Evolutionary conservation across 2,888 invertebrate species (phyloP).

Genomic region (Nymphalis c-album): DNA sequence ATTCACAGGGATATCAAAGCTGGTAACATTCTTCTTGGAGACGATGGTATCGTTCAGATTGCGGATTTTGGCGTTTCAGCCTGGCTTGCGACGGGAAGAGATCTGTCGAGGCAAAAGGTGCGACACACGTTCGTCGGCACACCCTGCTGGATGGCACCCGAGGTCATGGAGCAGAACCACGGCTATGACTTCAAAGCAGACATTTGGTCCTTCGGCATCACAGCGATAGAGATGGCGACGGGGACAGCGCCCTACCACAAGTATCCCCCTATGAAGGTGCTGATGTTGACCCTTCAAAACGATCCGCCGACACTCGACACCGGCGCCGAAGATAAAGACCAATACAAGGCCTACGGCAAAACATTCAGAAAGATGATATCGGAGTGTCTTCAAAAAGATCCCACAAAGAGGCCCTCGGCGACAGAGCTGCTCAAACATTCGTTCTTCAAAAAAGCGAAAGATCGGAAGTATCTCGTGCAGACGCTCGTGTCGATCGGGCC

Average conservation of each 20-base stretch:
- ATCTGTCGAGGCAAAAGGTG: conserved; percentile 96
- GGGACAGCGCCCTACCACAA: conserved; percentile 99
- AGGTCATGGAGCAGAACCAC: conserved; percentile 99
- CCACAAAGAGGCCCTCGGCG: conserved; percentile 96
- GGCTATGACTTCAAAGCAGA: conserved; percentile 99
- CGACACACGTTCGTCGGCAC: conserved; percentile 99
- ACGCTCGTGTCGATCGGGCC: conserved; percentile 93
- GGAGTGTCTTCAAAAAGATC: conserved; percentile 98
- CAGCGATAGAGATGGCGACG: conserved; percentile 99
- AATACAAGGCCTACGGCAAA: conserved; percentile 99
- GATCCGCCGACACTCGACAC: conserved; percentile 99
- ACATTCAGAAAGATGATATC: conserved; percentile 98
- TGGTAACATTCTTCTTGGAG: conserved; percentile 97
- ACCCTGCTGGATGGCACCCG: conserved; percentile 99
- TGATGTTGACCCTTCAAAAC: conserved; percentile 99
- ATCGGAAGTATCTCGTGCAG: conserved; percentile 93
- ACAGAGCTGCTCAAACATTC: conserved; percentile 98
- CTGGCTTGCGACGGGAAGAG: conserved; percentile 98
- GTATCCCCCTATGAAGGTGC: conserved; percentile 99
- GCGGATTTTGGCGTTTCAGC: conserved; percentile 99
- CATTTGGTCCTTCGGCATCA: conserved; percentile 93
- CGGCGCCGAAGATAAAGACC: conserved; percentile 97
- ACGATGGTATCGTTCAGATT: conserved; percentile 98
- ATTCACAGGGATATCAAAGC: conserved; percentile 90
- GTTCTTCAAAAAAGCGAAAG: conserved; percentile 99